Evolutionary conservation across 2,113 vertebrate species (phyloP).

Genomic region (Lonchura striata): DNA sequence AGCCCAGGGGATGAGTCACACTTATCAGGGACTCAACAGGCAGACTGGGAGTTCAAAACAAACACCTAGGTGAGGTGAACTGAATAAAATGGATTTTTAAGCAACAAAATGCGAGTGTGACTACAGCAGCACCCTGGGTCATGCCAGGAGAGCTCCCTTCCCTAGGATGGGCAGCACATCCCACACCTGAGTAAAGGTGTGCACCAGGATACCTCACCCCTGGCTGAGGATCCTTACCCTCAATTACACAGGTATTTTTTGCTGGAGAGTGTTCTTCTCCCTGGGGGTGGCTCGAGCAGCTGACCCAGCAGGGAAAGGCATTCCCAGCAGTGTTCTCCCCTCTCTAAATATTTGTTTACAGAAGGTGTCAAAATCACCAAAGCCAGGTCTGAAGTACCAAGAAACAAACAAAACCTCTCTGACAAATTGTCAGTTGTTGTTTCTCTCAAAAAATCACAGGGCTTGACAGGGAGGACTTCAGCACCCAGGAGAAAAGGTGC

Average conservation of each 20-base stretch:
- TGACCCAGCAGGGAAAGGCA: not conserved
- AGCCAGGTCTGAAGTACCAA: not conserved
- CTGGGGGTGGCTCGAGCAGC: not conserved
- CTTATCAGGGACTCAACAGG: not conserved
- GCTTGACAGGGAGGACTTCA: not conserved
- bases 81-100: not conserved
- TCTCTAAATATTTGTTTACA: not conserved
- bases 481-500: not conserved
- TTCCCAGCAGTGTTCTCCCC: not conserved
- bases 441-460: not conserved
- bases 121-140: not conserved
- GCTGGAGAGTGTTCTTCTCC: not conserved
- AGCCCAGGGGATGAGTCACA: not conserved
- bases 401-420: not conserved
- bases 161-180: not conserved
- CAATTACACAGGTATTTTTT: not conserved
- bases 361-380: not conserved
- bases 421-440: not conserved
- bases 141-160: accelerated
- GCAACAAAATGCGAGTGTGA: not conserved
- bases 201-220: not conserved
- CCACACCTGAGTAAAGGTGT: not conserved
- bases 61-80: not conserved
- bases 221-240: not conserved
- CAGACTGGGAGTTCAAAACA: not conserved